Evolutionary conservation across 2,797 vertebrate genomes (phyloP).

Genomic region (Sebastes cheni): DNA sequence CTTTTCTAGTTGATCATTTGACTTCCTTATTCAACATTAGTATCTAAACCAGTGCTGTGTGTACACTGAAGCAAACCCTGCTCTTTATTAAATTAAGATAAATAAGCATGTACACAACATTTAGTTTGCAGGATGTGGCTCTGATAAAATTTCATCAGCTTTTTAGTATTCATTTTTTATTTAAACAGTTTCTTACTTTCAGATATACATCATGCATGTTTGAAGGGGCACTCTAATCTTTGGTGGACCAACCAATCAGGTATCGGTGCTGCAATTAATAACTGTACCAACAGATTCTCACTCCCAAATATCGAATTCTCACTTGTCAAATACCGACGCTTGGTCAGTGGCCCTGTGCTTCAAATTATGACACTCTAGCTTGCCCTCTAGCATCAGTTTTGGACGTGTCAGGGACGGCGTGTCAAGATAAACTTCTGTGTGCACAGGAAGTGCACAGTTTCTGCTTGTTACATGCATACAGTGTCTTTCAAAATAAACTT

Average conservation of each 20-base stretch:
- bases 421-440: too few species aligned
- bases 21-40: constrained; percentile 9
- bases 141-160: too few species aligned
- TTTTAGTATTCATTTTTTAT: background rate
- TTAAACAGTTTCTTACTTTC: too few species aligned
- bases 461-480: too few species aligned
- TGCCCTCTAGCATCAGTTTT: too few species aligned
- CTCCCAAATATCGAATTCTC: background rate
- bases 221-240: too few species aligned
- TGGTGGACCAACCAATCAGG: too few species aligned
- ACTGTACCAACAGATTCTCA: background rate
- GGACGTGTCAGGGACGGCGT: too few species aligned
- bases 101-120: background rate
- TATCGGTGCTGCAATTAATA: background rate
- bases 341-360: background rate
- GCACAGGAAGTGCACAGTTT: too few species aligned
- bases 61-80: background rate
- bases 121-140: background rate
- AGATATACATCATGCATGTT: background rate
- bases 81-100: background rate
- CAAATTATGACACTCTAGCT: too few species aligned
- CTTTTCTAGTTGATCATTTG: background rate
- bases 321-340: background rate
- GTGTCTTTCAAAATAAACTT: too few species aligned
- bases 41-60: background rate